Conservation (phyloP, 2,113 vertebrate genomes). For the Guaruba guarouba region DNA sequence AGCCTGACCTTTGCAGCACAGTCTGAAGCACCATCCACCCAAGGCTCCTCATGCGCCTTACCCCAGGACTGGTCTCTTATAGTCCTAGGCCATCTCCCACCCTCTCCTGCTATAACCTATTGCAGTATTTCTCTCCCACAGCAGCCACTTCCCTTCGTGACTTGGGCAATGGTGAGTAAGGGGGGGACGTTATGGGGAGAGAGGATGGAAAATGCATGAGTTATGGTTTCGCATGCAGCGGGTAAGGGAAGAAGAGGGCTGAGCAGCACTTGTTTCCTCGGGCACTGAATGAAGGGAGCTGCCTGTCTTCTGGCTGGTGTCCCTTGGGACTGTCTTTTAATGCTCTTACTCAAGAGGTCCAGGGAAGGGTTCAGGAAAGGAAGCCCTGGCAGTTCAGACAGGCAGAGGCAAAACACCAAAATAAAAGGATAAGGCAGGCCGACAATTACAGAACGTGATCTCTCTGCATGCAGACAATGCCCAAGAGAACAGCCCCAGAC, state of each 20-base stretch:
- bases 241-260: slow-evolving; percentile 37
- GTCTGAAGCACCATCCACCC: background rate
- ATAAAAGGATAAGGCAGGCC: slow-evolving; percentile 54
- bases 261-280: background rate
- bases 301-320: background rate
- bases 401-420: slow-evolving; percentile 52
- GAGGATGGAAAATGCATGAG: slow-evolving; percentile 27
- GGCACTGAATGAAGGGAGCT: background rate
- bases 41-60: background rate
- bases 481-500: slow-evolving; percentile 76
- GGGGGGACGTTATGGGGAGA: background rate
- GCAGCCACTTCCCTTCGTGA: slow-evolving; percentile 16
- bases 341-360: slow-evolving; percentile 6
- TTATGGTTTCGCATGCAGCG: slow-evolving; percentile 40
- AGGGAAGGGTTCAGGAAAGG: slow-evolving; percentile 56
- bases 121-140: background rate
- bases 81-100: background rate
- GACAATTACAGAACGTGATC: slow-evolving; percentile 18
- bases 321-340: slow-evolving; percentile 8
- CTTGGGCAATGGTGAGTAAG: background rate
- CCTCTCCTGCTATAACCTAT: background rate
- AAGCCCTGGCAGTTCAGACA: slow-evolving; percentile 53
- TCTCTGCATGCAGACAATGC: slow-evolving; percentile 72
- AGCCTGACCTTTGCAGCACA: background rate
- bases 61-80: background rate